phyloP scores from a whole-genome alignment of 2,888 invertebrate species.

The Aquatica leii region DNA sequence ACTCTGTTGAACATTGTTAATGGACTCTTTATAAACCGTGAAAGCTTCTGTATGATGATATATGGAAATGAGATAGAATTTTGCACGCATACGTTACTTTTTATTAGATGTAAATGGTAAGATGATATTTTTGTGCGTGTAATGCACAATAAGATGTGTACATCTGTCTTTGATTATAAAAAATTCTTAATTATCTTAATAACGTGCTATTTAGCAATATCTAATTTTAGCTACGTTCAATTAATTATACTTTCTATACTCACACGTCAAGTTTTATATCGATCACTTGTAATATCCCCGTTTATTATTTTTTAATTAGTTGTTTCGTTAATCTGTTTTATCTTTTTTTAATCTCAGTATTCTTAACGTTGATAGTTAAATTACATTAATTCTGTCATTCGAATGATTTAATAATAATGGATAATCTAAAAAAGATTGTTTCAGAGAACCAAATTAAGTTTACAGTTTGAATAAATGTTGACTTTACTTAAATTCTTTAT shows the following conservation, averaged over 20 bases:
- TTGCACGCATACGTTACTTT: slow-evolving; percentile 34
- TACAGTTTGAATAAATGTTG: too few species aligned
- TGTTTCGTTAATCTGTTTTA: slow-evolving; percentile 5
- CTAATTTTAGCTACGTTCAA: slow-evolving; percentile 1
- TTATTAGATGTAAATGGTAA: slow-evolving; percentile 34
- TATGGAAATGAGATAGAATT: slow-evolving; percentile 46
- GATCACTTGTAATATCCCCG: neutral
- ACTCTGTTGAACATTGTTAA: slow-evolving; percentile 59
- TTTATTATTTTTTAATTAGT: slow-evolving; percentile 8
- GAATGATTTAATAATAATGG: slow-evolving; percentile 7
- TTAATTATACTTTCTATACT: neutral
- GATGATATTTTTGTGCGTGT: slow-evolving; percentile 28
- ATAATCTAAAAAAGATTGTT: neutral
- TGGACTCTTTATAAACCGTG: slow-evolving; percentile 56
- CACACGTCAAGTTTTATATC: slow-evolving; percentile 1
- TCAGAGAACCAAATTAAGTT: too few species aligned
- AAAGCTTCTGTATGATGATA: slow-evolving; percentile 43
- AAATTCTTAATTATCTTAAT: slow-evolving; percentile 1
- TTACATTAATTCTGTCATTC: neutral
- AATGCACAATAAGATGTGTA: neutral
- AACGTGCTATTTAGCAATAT: neutral
- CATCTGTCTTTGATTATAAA: neutral
- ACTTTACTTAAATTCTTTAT: too few species aligned
- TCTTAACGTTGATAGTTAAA: neutral
- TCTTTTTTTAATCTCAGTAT: neutral